phyloP scores from a whole-genome alignment of 2,113 vertebrate species.

The Psittacula cyanocephala region DNA sequence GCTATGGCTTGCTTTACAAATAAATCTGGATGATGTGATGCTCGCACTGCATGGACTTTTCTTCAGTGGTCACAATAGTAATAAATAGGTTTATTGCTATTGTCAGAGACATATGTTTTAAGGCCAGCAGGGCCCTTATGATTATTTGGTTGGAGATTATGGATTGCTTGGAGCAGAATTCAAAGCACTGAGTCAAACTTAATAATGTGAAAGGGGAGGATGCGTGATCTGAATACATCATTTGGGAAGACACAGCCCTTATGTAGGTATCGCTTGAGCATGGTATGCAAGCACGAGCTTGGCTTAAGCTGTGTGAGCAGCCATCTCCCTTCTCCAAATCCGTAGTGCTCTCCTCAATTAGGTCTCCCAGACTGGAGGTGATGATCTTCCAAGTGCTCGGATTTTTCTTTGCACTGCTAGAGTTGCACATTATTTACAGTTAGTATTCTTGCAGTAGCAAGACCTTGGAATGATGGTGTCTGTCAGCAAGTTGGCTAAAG shows the following conservation, averaged over 20 bases:
- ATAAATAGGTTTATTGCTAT: slow-evolving; percentile 64
- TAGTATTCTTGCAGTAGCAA: not conserved
- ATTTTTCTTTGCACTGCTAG: not conserved
- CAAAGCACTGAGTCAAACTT: slow-evolving; percentile 41
- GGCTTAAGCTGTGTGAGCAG: not conserved
- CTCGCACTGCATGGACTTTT: not conserved
- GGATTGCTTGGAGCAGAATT: slow-evolving; percentile 48
- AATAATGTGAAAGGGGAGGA: not conserved
- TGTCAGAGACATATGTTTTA: slow-evolving; percentile 63
- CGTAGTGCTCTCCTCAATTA: not conserved
- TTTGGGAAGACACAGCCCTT: not conserved
- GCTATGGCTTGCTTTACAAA: not conserved
- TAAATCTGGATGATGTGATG: not conserved
- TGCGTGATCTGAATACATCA: not conserved
- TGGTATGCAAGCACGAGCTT: not conserved
- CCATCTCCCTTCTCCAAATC: not conserved
- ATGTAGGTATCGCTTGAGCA: not conserved
- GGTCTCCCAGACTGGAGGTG: not conserved
- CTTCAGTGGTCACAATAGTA: slow-evolving; percentile 38
- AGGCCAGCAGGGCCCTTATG: slow-evolving; percentile 54
- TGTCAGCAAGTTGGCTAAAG: not conserved
- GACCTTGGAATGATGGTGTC: not conserved
- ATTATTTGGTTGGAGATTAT: slow-evolving; percentile 63
- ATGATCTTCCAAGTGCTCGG: not conserved
- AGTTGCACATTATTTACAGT: not conserved